phyloP scores from a whole-genome alignment of 2,797 vertebrate species.

The Poeciliopsis turneri region DNA sequence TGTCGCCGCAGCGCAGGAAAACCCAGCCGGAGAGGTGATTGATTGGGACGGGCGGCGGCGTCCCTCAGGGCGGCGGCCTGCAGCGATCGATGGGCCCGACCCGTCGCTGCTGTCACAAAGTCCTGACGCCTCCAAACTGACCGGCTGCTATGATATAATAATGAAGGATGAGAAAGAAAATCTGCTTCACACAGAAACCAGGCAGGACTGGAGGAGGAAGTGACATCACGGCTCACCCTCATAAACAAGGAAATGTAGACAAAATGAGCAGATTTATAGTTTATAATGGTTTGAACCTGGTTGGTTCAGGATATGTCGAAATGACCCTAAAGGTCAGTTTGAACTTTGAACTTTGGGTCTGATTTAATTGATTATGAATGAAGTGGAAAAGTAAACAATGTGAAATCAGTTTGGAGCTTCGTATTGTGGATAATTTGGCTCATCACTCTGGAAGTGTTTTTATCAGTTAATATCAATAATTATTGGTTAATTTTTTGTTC shows the following conservation, averaged over 20 bases:
- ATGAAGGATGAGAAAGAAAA: slow-evolving; percentile 4
- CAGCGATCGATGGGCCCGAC: slow-evolving; percentile 15
- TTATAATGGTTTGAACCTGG: neutral
- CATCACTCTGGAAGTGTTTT: too few relatives aligned
- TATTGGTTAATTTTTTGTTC: too few relatives aligned
- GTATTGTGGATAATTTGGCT: too few relatives aligned
- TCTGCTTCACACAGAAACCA: neutral
- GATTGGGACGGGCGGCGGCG: slow-evolving; percentile 28
- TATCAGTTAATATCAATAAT: too few relatives aligned
- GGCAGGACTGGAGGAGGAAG: slow-evolving; percentile 2
- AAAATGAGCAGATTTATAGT: neutral
- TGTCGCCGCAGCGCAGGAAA: slow-evolving; percentile 37
- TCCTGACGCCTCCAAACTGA: slow-evolving; percentile 5
- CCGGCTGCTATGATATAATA: neutral
- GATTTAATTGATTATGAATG: too few relatives aligned
- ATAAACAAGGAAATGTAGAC: neutral
- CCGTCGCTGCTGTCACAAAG: neutral
- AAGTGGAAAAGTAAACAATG: too few relatives aligned
- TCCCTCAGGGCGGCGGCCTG: slow-evolving; percentile 17
- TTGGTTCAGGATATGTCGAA: neutral
- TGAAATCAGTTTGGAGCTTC: too few relatives aligned
- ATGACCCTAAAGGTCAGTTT: too few relatives aligned
- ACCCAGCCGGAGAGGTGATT: slow-evolving; percentile 37
- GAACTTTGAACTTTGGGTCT: too few relatives aligned
- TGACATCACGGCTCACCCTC: neutral